Evolutionary conservation across 2,888 invertebrate species (phyloP).

Genomic region (Orthosia gracilis): DNA sequence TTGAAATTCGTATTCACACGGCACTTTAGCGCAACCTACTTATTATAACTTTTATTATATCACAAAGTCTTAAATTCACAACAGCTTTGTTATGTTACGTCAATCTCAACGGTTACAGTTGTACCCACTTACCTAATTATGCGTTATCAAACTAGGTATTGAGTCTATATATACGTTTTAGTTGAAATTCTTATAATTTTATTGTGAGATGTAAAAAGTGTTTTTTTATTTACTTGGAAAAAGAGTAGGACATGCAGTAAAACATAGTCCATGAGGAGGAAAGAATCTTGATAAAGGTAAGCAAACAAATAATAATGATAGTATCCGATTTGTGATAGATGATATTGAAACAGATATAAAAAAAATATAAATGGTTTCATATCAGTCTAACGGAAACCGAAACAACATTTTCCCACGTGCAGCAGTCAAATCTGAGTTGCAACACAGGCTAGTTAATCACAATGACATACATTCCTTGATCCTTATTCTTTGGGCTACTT

Average conservation of each 20-base stretch:
- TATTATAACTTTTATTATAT: constrained; percentile 63
- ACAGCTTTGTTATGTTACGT: constrained; percentile 61
- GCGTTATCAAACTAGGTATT: constrained; percentile 37
- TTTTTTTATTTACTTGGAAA: background rate
- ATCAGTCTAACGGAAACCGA: too few relatives aligned
- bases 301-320: constrained; percentile 5
- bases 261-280: background rate
- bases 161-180: constrained; percentile 16
- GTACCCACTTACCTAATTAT: constrained; percentile 56
- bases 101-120: constrained; percentile 44
- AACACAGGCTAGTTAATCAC: constrained; percentile 18
- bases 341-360: background rate
- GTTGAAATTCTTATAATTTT: constrained; percentile 17
- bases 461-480: constrained; percentile 16
- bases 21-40: constrained; percentile 63
- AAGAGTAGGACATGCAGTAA: background rate
- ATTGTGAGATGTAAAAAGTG: background rate
- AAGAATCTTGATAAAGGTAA: background rate
- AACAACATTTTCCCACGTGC: background rate
- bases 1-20: constrained; percentile 67
- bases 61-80: constrained; percentile 63
- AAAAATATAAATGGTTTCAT: background rate
- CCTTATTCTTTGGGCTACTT: constrained; percentile 37
- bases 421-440: background rate
- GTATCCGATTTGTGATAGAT: background rate